Percentiles rank a stretch among this genome's conserved stretches.
Conservation (phyloP, 2,797 vertebrate species). For the Lacerta viridis region DNA sequence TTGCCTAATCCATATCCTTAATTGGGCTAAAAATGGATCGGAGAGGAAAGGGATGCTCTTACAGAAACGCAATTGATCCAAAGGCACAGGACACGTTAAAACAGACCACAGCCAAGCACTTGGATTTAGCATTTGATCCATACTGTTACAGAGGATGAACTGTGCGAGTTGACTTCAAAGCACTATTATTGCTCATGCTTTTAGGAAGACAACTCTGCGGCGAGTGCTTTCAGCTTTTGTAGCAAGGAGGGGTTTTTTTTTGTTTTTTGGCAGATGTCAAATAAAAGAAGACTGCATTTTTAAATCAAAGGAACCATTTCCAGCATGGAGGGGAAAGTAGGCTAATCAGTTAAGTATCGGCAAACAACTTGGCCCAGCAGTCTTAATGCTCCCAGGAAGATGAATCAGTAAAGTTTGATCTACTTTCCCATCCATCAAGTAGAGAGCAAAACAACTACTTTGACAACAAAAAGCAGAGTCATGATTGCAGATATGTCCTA, state of each 20-base stretch:
- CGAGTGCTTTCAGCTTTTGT: constrained; percentile 39
- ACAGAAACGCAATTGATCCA: constrained; percentile 14
- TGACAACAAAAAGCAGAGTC: constrained; percentile 46
- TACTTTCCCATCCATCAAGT: background rate
- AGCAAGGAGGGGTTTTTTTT: background rate
- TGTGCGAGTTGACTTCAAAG: constrained; percentile 28
- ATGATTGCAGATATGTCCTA: fast-evolving
- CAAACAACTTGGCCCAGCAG: background rate
- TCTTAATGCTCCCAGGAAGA: constrained; percentile 24
- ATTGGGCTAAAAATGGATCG: constrained; percentile 5
- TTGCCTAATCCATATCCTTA: background rate
- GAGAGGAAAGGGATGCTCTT: constrained; percentile 6
- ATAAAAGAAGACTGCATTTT: background rate
- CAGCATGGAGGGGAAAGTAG: background rate
- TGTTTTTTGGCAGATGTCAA: constrained; percentile 37
- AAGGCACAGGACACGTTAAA: background rate
- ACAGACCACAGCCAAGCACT: background rate
- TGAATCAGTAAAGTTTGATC: background rate
- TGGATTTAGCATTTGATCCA: constrained; percentile 8
- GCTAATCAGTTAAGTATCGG: constrained; percentile 3
- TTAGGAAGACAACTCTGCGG: constrained; percentile 21
- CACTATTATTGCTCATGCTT: constrained; percentile 3
- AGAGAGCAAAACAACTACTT: constrained; percentile 40
- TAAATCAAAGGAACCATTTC: background rate
- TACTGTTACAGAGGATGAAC: background rate